Base-by-base conservation (phyloP, 37 sponge, comb jelly and placozoan species). In the Haliclona indistincta region DNA sequence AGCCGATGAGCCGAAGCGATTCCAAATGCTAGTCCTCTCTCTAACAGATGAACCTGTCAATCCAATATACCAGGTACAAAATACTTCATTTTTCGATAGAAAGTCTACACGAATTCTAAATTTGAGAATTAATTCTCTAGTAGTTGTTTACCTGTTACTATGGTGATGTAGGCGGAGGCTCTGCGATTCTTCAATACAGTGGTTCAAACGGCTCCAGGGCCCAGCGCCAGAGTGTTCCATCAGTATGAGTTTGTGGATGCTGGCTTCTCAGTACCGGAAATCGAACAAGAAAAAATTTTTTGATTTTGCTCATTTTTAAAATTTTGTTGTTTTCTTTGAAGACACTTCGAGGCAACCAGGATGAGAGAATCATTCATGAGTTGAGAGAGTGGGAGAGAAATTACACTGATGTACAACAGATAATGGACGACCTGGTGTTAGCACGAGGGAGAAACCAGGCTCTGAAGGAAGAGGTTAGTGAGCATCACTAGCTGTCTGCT, bases 231-330 rank as follows among this genome's bases (percentile, higher is more conserved):
- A 55, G 84, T 91, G 22, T 95, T 78, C 73, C 81, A 82, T 33
- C 96, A 90, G 38, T 82, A 95, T n/a, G 96, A 95, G 75, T 84
- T 91, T 76, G 38, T 88, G 20, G 65, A 78, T 54, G 96, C 89
- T 10, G 94, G 94, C 10, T 81, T 93, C 44, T 80, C 75, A 30
- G 68, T 77, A 29, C 55, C 67, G 20, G 61, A 58, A 28, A 76
- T 93, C n/a, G 82, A 88, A 44, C 74, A 81, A 44, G 93, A n/a
- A n/a, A n/a, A n/a, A n/a, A n/a, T n/a, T n/a, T n/a, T n/a, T n/a
- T n/a, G n/a, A n/a, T n/a, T n/a, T n/a, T n/a, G n/a, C n/a, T n/a
- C n/a, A n/a, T n/a, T n/a, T n/a, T n/a, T n/a, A n/a, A n/a, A n/a
- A 70, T 22, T 45, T 28, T 45, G 23, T 8, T 45, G 4, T 17